These are phyloP conservation scores for Megalops cyprinoides DNA, from an alignment of 2,797 vertebrate species.

Conservation along the genomic window DNA sequence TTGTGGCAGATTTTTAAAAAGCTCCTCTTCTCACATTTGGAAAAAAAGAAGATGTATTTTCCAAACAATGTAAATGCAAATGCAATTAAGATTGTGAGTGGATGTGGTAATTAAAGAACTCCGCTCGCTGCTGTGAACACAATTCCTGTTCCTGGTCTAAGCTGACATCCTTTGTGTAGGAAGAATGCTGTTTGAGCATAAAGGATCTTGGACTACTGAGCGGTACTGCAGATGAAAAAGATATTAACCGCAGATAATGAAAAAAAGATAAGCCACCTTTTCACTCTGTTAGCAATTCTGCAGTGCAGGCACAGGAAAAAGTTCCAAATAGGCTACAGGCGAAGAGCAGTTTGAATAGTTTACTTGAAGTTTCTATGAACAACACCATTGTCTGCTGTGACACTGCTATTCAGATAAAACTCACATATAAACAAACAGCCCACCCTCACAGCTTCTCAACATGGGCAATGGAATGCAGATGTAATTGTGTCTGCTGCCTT, in stretches of 20 bases:
- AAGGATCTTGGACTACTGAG: neutral
- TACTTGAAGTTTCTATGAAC: neutral
- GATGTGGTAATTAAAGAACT: constrained; percentile 8
- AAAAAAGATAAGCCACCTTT: neutral
- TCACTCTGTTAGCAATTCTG: neutral
- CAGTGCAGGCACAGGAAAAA: neutral
- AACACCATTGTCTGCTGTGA: neutral
- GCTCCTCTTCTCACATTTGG: neutral
- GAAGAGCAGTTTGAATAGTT: neutral
- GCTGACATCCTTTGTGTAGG: neutral
- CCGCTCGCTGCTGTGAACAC: neutral
- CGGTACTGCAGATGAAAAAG: neutral
- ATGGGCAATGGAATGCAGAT: too few species aligned
- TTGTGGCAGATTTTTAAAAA: neutral
- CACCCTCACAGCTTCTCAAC: neutral
- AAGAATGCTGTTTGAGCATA: neutral
- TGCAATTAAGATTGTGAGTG: constrained; percentile 1
- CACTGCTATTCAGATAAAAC: neutral
- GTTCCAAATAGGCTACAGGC: too few species aligned
- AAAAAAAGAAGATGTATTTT: neutral
- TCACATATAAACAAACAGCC: neutral
- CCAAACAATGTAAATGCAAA: constrained; percentile 26
- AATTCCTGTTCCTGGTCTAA: neutral
- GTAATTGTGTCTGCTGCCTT: too few species aligned
- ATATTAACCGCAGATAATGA: neutral